These are phyloP conservation scores for Limnephilus lunatus DNA, from an alignment of 2,888 invertebrate genomes.

Conservation along the genomic window DNA sequence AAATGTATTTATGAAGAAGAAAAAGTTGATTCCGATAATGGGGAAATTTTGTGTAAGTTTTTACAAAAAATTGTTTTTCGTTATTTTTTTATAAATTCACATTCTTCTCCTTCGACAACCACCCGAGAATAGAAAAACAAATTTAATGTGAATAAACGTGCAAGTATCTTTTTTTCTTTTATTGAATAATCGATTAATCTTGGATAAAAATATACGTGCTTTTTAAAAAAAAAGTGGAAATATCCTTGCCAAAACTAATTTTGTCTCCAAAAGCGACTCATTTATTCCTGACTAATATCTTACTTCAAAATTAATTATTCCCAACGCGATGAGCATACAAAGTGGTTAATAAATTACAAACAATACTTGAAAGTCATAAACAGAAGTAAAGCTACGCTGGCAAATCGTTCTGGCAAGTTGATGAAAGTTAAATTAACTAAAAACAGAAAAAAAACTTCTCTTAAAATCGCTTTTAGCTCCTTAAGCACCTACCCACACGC, in stretches of 20 bases:
- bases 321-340: not conserved
- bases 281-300: not conserved
- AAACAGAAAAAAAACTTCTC: constrained; percentile 39
- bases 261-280: not conserved
- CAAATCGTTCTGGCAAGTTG: constrained; percentile 43
- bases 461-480: constrained; percentile 32
- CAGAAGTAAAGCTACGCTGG: constrained; percentile 46
- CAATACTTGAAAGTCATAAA: constrained; percentile 53
- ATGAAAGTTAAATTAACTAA: constrained; percentile 57
- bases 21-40: too few relatives aligned
- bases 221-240: not conserved
- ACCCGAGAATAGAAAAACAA: too few relatives aligned
- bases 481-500: not conserved
- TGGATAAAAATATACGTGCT: too few relatives aligned
- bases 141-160: too few relatives aligned
- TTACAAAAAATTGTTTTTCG: too few relatives aligned
- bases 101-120: too few relatives aligned
- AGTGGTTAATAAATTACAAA: not conserved
- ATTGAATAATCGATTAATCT: too few relatives aligned
- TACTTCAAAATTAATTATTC: not conserved
- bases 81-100: too few relatives aligned
- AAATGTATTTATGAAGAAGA: too few relatives aligned
- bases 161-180: too few relatives aligned
- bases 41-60: too few relatives aligned
- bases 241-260: not conserved